A percentile compares a stretch with the other conserved stretches of the same genome.
Evolutionary conservation across 2,888 invertebrate species (phyloP).

Genomic region (Furcula furcula): DNA sequence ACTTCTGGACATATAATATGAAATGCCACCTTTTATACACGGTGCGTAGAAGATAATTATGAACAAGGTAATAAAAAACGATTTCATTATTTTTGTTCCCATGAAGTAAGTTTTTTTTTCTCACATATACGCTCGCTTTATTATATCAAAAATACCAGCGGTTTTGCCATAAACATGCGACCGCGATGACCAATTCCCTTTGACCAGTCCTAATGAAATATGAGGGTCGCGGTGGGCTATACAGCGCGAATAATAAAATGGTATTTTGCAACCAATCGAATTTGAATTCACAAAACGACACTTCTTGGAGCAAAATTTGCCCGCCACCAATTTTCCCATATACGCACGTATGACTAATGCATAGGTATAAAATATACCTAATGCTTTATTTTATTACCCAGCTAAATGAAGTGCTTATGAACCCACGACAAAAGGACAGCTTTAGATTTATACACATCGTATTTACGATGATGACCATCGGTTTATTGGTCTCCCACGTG

Average conservation of each 20-base stretch:
- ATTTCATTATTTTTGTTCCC: too few relatives aligned
- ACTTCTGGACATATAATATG: too few relatives aligned
- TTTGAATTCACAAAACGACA: constrained; percentile 27
- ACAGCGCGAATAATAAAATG: constrained; percentile 53
- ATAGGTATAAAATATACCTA: too few relatives aligned
- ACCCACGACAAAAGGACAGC: constrained; percentile 45
- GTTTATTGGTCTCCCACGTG: constrained; percentile 47
- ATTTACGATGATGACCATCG: constrained; percentile 56
- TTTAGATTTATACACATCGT: constrained; percentile 48
- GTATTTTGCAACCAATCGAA: constrained; percentile 44
- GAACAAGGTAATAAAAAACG: too few relatives aligned
- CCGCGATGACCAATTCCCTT: constrained; percentile 52
- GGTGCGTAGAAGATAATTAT: too few relatives aligned
- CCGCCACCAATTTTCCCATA: constrained; percentile 39
- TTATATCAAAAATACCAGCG: constrained; percentile 30
- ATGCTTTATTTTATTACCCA: constrained; percentile 44
- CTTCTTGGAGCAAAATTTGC: constrained; percentile 21
- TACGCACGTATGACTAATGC: constrained; percentile 32
- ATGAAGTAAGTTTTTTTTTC: too few relatives aligned
- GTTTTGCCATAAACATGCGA: constrained; percentile 34
- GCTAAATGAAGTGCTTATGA: constrained; percentile 59
- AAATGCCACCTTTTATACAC: too few relatives aligned
- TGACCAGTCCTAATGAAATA: constrained; percentile 62
- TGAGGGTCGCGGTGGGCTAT: constrained; percentile 52
- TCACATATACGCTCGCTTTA: too few relatives aligned